Base-by-base conservation (phyloP, 2,888 invertebrate species). In the Lymantria monacha region DNA sequence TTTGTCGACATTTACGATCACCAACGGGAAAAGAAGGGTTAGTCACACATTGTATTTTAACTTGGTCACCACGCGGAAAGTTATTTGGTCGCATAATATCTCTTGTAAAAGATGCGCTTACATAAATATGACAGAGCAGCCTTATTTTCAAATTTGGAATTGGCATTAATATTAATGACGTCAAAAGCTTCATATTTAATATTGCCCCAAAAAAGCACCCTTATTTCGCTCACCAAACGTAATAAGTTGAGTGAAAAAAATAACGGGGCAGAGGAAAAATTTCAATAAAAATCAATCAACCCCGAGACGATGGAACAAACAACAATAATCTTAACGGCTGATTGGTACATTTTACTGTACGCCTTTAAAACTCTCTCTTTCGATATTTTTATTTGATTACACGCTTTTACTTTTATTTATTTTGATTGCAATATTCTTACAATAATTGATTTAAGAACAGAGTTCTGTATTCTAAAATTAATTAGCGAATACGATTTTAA, bases 321-420 rank as follows among this genome's bases (percentile, higher is more conserved):
- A 61, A 50, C 42, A 53, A 55, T 51, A 51, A 50, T 58, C 42
- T 47, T 49, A 53, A 44, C 36, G 46, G 48, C 53, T 57, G 60
- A 63, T 60, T 56, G 57, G 50, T 46, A 48, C 50, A 49, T 56
- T 64, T 63, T 53, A 63, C 13, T 53, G 51, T 42, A 51, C 50
- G 31, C 30, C 12, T 45, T 43, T 62, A 57, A 46, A 51, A 33
- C 53, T 40, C 46, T 46, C 36, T 40, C 43, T 52, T 44, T 48
- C 36, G 15, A 40, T 53, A 15, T 49, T 54, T 44, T 52, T 14
- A 46, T 57, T 53, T 55, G 31, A 62, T 52, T 59, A 30, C 43
- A 31, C 15, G 43, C 41, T 50, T 55, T 59, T 63, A 51, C 37
- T 48, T 40, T 51, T 22, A 44, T 31, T 13, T 36, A 51, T 56